Conservation (phyloP, 2,888 invertebrate genomes). For the Matsumyia berberina region DNA sequence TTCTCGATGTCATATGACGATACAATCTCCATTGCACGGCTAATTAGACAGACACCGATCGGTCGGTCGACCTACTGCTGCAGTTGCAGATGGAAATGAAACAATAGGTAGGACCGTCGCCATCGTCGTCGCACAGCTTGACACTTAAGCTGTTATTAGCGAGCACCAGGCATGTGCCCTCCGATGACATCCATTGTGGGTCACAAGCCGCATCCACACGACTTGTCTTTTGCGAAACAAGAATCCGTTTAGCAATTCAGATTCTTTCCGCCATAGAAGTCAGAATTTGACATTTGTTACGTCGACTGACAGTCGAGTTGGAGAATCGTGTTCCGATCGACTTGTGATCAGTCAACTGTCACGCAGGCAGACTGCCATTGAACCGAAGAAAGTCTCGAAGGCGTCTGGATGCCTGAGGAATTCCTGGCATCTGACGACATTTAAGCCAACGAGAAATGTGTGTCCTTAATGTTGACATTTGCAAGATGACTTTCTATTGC, state of each 20-base stretch:
- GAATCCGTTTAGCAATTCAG: conserved; percentile 49
- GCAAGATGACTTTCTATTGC: conserved; percentile 64
- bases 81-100: conserved; percentile 44
- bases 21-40: conserved; percentile 70
- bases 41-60: conserved; percentile 75
- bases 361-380: conserved; percentile 10
- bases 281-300: conserved; percentile 66
- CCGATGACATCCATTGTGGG: conserved; percentile 58
- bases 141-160: conserved; percentile 47
- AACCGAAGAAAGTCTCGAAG: conserved; percentile 43
- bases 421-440: conserved; percentile 43
- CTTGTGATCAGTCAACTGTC: conserved; percentile 48
- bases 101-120: conserved; percentile 59
- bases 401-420: neutral
- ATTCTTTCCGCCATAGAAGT: conserved; percentile 65
- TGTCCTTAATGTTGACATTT: conserved; percentile 76
- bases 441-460: conserved; percentile 52
- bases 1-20: conserved; percentile 38
- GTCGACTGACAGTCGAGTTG: conserved; percentile 21
- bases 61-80: conserved; percentile 54
- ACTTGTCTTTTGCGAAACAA: conserved; percentile 52
- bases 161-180: conserved; percentile 51
- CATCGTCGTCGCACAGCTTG: conserved; percentile 55
- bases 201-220: conserved; percentile 64
- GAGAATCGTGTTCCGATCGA: conserved; percentile 15